Evolutionary conservation across 2,797 vertebrate genomes (phyloP).

Genomic region (Brachyalestes nurse): DNA sequence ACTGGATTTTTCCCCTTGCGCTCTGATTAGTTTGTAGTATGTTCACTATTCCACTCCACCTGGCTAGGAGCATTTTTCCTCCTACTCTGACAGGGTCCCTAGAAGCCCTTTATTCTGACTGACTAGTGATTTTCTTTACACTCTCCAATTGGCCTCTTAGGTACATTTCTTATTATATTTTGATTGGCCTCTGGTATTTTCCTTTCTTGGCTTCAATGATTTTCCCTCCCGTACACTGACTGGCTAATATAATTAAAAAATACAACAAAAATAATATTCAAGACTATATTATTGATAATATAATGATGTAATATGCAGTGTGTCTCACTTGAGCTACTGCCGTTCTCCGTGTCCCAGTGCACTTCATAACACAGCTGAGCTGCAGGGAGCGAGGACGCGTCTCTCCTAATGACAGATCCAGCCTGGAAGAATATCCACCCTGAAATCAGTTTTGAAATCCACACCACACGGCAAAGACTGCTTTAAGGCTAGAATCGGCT

Average conservation of each 20-base stretch:
- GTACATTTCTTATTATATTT: not conserved
- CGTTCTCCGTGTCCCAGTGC: slow-evolving; percentile 85
- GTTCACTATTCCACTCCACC: not conserved
- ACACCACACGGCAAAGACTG: not conserved
- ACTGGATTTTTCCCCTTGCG: not conserved
- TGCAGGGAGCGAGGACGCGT: slow-evolving; percentile 71
- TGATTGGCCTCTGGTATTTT: not conserved
- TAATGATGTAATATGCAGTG: slow-evolving; percentile 17
- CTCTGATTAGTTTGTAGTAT: not conserved
- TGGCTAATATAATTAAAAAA: not conserved
- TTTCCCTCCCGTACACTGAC: not conserved
- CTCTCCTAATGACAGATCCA: slow-evolving; percentile 75
- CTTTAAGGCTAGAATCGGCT: not conserved
- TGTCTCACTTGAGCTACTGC: slow-evolving; percentile 79
- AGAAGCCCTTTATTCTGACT: not conserved
- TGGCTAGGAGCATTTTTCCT: not conserved
- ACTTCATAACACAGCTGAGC: slow-evolving; percentile 81
- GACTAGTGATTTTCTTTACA: not conserved
- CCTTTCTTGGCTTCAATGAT: not conserved
- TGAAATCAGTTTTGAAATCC: slow-evolving; percentile 8
- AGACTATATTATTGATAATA: not conserved
- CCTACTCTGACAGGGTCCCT: not conserved
- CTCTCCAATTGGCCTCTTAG: too few relatives aligned
- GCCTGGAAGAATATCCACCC: slow-evolving; percentile 71
- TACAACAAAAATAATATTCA: not conserved